Base-by-base conservation (phyloP, 2,113 vertebrate genomes). In the Okapia johnstoni region DNA sequence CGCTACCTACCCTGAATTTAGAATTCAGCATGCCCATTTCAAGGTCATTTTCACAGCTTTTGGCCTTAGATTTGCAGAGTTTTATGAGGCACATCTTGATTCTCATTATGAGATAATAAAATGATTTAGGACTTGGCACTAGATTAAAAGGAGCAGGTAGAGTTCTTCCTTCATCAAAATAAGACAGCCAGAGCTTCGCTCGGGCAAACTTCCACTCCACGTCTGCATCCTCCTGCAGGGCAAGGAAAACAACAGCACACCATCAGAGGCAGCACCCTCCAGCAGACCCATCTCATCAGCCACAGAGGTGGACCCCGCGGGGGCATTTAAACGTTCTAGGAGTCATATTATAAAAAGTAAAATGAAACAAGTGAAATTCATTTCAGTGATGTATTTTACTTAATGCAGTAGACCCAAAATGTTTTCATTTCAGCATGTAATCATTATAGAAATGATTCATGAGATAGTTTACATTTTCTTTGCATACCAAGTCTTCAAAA, bases 121-220 rank as follows among this genome's bases (percentile, higher is more conserved):
- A 99, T 79, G 99, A 99, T 98, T 99, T 99, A 73, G 99, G 99
- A 96, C 99, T 99, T 98, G 99, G 99, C 98, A 99, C 99, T 98
- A 99, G 99, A 96, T 99, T 99, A 98, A 99, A 99, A 92, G 99
- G 99, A 95, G 99, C 99, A 13, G 99, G 99, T 88, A 99, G 98
- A 33, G 99, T 99, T 95, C 99, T 99, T 66, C 99, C 99, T 98
- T 99, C 99, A 1, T 99, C 99, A 89, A 99, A 99, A 98, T 99
- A 99, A 85, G 99, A 99, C 16, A 99, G 98, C 99, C 99, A 99
- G 98, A 99, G 98, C 97, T 99, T 99, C 13, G 99, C 99, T 70
- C 99, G 99, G 46, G 99, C 99, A 98, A 99, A 99, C 98, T 99
- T 99, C 99, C 99, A 99, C 94, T 99, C 99, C 93, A 99, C 99